These are phyloP conservation scores for Nylanderia fulva DNA, from an alignment of 1,140 invertebrate genomes.

Conservation along the genomic window DNA sequence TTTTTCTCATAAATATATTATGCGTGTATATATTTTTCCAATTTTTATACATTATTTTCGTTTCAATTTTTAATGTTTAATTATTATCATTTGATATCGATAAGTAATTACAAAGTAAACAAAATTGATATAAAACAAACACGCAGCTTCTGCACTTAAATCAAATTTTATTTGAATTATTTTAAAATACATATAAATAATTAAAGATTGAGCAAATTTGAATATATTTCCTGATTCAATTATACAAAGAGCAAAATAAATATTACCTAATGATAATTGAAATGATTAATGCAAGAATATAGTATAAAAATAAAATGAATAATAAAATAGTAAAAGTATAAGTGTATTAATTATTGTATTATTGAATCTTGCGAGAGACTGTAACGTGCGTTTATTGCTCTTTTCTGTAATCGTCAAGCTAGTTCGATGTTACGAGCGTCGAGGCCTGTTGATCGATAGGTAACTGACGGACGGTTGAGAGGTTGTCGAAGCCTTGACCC, in stretches of 20 bases:
- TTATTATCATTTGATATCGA: background rate
- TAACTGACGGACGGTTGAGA: constrained; percentile 74
- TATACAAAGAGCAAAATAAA: background rate
- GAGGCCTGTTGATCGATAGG: constrained; percentile 78
- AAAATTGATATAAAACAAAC: background rate
- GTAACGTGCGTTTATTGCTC: background rate
- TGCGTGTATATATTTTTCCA: background rate
- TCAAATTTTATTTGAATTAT: background rate
- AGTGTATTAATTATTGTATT: background rate
- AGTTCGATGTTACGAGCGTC: background rate
- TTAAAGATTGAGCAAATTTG: background rate
- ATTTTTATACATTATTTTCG: background rate
- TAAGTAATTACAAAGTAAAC: background rate
- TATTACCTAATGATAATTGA: background rate
- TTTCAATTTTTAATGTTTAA: background rate
- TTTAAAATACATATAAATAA: constrained; percentile 14
- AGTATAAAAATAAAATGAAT: background rate
- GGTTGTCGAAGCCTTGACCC: constrained; percentile 81
- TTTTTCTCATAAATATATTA: background rate
- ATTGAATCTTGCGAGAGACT: background rate
- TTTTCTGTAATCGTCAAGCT: background rate
- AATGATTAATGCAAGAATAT: background rate
- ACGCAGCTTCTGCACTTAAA: background rate
- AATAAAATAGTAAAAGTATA: no score
- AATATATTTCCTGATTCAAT: background rate